Base-by-base conservation (phyloP, 2,888 invertebrate genomes). In the Scaptomyza caliginosa region DNA sequence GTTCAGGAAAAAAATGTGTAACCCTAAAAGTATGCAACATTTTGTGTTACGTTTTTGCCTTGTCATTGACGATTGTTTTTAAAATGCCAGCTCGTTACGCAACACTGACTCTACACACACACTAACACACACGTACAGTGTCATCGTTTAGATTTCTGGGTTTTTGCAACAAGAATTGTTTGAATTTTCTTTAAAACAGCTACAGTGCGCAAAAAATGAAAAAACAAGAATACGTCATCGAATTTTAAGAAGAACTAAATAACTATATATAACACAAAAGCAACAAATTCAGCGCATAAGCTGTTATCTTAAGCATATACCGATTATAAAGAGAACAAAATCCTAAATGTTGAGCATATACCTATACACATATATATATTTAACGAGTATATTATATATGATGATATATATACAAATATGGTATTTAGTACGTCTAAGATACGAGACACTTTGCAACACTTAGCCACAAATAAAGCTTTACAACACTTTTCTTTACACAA, bases 391-490 rank as follows among this genome's bases (percentile, higher is more conserved):
- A 67, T 67, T 19, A 46, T 46, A 46, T 32, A 46, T 30, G 46
- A 67, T 36, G n/a, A 64, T 51, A 68, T 58, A n/a, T n/a, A n/a
- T n/a, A n/a, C n/a, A n/a, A n/a, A n/a, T n/a, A n/a, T n/a, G n/a
- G n/a, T n/a, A 67, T 56, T 32, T 51, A 68, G 21, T 51, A 36
- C n/a, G 48, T 66, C 49, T 40, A 56, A 26, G 40, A 52, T 21
- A 55, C 28, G 43, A 39, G 30, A 51, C 21, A 55, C 19, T 28
- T 26, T 52, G 36, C 30, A 46, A 52, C 52, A 59, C 51, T 48
- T 57, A n/a, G n/a, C n/a, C n/a, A 62, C 54, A 42, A 13, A 30
- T 70, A 77, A 75, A 77, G 74, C 74, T 74, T 74, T 74, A 74
- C 65, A 51, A 50, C 11, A 51, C 16, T 45, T 17, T 45, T 13